Base-by-base conservation (phyloP, 2,888 invertebrate genomes). In the Amphipoea oculea region DNA sequence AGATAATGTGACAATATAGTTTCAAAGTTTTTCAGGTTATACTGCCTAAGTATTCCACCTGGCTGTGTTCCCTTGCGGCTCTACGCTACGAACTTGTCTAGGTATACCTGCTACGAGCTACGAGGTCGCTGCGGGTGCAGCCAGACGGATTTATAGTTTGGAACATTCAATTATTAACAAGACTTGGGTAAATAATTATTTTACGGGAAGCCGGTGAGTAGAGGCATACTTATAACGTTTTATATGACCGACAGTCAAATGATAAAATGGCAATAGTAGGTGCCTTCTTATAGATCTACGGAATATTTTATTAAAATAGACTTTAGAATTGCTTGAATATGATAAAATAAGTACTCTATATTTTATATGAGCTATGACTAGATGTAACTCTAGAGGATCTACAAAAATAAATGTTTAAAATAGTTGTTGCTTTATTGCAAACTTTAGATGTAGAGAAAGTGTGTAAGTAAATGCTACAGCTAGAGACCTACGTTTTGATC, bases 161-260 rank as follows among this genome's bases (percentile, higher is more conserved):
- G 17, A 68, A 74, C 29, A 12, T 75, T 23, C 42, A 62, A 67
- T 77, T 57, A 23, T 74, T 40, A 62, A 36, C 42, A 36, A 36
- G 29, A 29, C 20, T 80, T 45, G 9, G 9, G 23, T 62, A 81
- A 80, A 74, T 62, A 45, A 79, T 81, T 54, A 73, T 62, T 74
- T 67, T 73, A 79, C 36, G 36, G 60, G 12, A 42, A 62, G 11
- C 51, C 40, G 4, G 57, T 79, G 71, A 63, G 45, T 65, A 42
- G 36, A 48, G 48, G 23, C 40, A 48, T 51, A 5, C 54, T n/a
- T 69, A 51, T 20, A 71, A 57, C n/a, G 36, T 68, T 73, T 73
- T 42, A 36, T 48, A 74, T 40, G 67, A 48, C 62, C n/a, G 54
- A 63, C 62, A 63, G 14, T 48, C 1, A 54, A 81, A 54, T 45